phyloP scores from a whole-genome alignment of 2,888 invertebrate species.

The Hypomecis punctinalis region DNA sequence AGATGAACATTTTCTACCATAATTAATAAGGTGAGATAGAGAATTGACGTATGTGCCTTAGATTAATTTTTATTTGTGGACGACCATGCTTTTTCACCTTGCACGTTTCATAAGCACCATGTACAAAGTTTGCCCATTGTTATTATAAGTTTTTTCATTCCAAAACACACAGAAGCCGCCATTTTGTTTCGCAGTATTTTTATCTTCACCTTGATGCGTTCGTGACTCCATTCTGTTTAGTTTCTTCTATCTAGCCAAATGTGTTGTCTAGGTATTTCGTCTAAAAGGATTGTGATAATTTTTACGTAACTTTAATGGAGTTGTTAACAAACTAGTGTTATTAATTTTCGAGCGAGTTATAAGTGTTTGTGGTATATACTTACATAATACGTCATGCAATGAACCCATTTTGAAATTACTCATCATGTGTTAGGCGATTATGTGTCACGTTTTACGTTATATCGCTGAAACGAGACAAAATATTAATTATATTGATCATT shows the following conservation, averaged over 20 bases:
- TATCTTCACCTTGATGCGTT: conserved; percentile 13
- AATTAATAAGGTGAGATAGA: conserved; percentile 56
- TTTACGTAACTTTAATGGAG: background rate
- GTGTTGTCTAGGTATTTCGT: background rate
- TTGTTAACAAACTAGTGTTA: background rate
- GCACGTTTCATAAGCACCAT: conserved; percentile 16
- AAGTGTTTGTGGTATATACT: conserved; percentile 5
- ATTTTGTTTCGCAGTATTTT: conserved; percentile 28
- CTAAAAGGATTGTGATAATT: conserved; percentile 20
- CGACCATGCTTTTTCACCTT: conserved; percentile 48
- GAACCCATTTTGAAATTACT: background rate
- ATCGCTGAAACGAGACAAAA: too few relatives aligned
- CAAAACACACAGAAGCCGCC: conserved; percentile 14
- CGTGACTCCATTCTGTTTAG: conserved; percentile 10
- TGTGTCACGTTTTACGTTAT: background rate
- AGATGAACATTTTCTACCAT: conserved; percentile 57
- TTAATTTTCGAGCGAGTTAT: conserved; percentile 3
- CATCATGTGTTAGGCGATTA: background rate
- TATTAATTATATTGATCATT: too few relatives aligned
- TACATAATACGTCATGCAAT: background rate
- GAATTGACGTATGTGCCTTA: conserved; percentile 1
- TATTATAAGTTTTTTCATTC: conserved; percentile 5
- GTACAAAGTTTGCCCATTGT: background rate
- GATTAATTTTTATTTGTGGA: conserved; percentile 49
- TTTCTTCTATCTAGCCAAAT: conserved; percentile 1